Evolutionary conservation across 2,888 invertebrate species (phyloP).

Genomic region (Marasmarcha lunaedactyla): DNA sequence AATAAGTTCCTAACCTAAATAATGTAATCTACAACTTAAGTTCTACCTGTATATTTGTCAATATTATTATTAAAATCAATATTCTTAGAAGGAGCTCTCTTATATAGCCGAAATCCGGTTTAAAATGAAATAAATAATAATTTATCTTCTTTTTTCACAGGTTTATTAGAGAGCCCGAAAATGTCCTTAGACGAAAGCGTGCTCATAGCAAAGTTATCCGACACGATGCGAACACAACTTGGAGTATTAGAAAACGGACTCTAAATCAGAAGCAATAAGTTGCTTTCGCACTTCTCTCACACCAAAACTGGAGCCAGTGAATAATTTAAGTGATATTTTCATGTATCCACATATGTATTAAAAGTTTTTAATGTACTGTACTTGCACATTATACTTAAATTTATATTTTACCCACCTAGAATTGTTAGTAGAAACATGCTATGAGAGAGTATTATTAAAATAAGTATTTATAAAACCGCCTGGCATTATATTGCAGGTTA

Average conservation of each 20-base stretch:
- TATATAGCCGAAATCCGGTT: too few relatives aligned
- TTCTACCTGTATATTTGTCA: too few relatives aligned
- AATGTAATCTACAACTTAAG: too few relatives aligned
- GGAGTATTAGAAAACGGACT: slow-evolving; percentile 58
- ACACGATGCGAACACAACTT: slow-evolving; percentile 77
- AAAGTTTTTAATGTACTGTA: slow-evolving; percentile 2
- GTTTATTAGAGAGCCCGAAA: slow-evolving; percentile 76
- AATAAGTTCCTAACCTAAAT: too few relatives aligned
- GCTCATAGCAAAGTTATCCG: slow-evolving; percentile 77
- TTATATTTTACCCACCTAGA: not conserved
- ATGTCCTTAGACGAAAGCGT: slow-evolving; percentile 78
- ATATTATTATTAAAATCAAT: too few relatives aligned
- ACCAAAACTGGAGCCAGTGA: slow-evolving; percentile 10
- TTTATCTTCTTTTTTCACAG: slow-evolving; percentile 37
- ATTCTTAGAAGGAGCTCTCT: too few relatives aligned
- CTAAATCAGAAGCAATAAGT: slow-evolving; percentile 6
- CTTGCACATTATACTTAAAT: not conserved
- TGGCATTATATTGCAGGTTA: too few relatives aligned
- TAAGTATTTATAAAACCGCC: too few relatives aligned
- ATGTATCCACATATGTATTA: not conserved
- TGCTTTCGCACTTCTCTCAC: not conserved
- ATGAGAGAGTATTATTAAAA: too few relatives aligned
- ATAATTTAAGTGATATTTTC: slow-evolving; percentile 3
- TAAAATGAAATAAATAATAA: too few relatives aligned
- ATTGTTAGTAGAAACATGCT: not conserved